Evolutionary conservation across 2,888 invertebrate genomes (phyloP).

Genomic region (Drosophila greeni): DNA sequence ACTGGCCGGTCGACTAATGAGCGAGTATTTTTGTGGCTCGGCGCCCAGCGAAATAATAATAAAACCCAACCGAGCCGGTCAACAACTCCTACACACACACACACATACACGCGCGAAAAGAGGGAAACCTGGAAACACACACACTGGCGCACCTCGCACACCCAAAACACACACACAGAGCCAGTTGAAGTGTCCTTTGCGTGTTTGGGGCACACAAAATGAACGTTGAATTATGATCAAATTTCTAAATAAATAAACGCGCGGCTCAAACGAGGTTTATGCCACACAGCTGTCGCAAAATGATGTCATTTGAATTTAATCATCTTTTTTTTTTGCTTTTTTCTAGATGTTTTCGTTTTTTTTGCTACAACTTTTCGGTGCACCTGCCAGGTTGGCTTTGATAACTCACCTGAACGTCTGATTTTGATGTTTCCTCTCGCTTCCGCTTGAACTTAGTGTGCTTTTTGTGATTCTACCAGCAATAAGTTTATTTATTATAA

Average conservation of each 20-base stretch:
- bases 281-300: slow-evolving; percentile 49
- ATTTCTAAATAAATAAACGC: slow-evolving; percentile 56
- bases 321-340: slow-evolving; percentile 32
- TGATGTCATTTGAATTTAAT: slow-evolving; percentile 67
- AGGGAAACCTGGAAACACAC: slow-evolving; percentile 10
- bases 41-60: slow-evolving; percentile 43
- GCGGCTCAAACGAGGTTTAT: slow-evolving; percentile 45
- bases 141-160: slow-evolving; percentile 13
- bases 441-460: background rate
- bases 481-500: background rate
- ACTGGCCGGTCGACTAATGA: slow-evolving; percentile 43
- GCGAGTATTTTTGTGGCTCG: slow-evolving; percentile 46
- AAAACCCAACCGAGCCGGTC: slow-evolving; percentile 45
- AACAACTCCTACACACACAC: slow-evolving; percentile 45
- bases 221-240: slow-evolving; percentile 45
- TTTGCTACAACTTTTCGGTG: background rate
- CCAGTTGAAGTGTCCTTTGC: slow-evolving; percentile 51
- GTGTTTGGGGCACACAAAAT: slow-evolving; percentile 55
- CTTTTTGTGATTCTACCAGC: no score
- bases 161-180: slow-evolving; percentile 26
- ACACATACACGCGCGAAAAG: slow-evolving; percentile 3
- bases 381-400: background rate
- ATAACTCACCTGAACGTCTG: slow-evolving; percentile 6
- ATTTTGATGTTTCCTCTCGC: background rate
- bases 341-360: slow-evolving; percentile 21